Evolutionary conservation across 1,140 invertebrate species (phyloP), one percentile per base, ranked within the genome.

Genomic region (Rhyacophila brunnea): DNA sequence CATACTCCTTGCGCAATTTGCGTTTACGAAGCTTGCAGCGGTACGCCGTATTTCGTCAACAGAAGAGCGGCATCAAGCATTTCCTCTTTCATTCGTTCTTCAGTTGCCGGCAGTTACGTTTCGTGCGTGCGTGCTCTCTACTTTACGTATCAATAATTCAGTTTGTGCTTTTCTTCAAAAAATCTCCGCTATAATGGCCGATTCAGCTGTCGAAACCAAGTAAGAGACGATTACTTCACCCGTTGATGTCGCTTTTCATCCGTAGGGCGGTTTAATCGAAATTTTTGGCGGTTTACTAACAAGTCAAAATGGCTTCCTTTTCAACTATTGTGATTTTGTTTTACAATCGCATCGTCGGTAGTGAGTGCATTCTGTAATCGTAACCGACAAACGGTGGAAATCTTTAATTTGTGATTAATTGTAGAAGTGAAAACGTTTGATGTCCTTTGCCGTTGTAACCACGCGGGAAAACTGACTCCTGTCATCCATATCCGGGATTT

Each of bases 271-370:
- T 28, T 28, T 43, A 55, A 55, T 15, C 43, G 52, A 55, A 28
- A 67, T 52, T 70, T 72, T 73, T 75, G 73, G 74, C 74, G 75
- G 74, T 69, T 73, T 69, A 65, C 57, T 60, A 53, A 72, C 71
- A 73, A 71, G 71, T 74, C 74, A 78, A 78, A 78, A 78, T 78
- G 75, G 75, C 75, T 78, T 75, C 74, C 75, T 67, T 63, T 70
- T 68, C 69, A 45, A 46, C 14, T n/a, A 44, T 32, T 44, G 40
- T n/a, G n/a, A n/a, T 53, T 19, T 18, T 38, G 15, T 15, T 14
- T 14, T 32, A 15, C 13, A 32, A 28, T 15, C 11, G 19, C 15
- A 6, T 13, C 23, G 13, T 48, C 20, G 46, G 9, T 9, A 28
- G 9, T 28, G 23, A 28, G 23, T 9, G 23, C 23, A 28, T 28